These are phyloP conservation scores for Myanophis thanlyinensis DNA, from an alignment of 2,113 vertebrate species.

Conservation along the genomic window DNA sequence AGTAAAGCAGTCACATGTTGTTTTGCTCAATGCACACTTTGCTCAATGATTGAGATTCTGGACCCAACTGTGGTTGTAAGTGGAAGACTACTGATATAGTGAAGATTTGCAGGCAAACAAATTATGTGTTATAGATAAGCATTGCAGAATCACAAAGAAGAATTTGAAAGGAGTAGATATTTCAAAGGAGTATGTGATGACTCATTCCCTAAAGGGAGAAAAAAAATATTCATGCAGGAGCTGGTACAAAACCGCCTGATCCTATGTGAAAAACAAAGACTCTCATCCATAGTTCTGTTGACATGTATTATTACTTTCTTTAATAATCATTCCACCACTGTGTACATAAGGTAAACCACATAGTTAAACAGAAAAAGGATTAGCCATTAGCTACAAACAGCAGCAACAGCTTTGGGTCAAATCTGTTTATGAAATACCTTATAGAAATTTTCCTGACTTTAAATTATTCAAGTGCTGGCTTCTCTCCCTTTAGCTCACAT, in stretches of 20 bases:
- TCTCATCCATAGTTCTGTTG: background rate
- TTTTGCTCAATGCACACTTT: background rate
- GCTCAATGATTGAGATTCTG: background rate
- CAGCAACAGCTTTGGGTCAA: background rate
- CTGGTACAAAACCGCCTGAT: background rate
- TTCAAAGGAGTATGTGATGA: background rate
- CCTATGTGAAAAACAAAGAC: background rate
- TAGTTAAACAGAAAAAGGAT: background rate
- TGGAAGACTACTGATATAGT: background rate
- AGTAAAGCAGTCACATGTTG: background rate
- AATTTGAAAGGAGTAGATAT: background rate
- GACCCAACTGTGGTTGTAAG: background rate
- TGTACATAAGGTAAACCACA: background rate
- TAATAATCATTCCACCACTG: background rate
- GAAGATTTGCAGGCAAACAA: background rate
- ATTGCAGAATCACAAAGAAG: background rate
- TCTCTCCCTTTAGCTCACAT: slow-evolving; percentile 11
- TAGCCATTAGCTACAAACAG: background rate
- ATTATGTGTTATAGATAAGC: background rate
- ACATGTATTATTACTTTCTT: background rate
- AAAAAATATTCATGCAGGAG: background rate
- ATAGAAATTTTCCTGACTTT: background rate
- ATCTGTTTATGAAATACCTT: background rate
- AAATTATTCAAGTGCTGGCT: background rate
- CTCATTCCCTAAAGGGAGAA: background rate